phyloP scores from a whole-genome alignment of 2,797 vertebrate species.

The Pelodytes ibericus region DNA sequence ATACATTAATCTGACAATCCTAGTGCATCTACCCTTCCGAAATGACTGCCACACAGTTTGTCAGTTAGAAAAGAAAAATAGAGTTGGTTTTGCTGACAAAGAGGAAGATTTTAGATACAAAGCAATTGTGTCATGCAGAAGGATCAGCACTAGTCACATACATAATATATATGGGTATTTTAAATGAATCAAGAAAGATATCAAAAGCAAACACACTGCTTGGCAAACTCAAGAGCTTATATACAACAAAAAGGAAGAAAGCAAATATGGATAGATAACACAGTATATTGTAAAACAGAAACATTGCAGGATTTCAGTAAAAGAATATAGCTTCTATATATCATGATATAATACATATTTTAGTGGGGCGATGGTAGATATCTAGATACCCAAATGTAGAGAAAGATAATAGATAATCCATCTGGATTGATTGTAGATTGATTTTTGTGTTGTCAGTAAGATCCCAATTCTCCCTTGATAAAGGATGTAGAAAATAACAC shows the following conservation, averaged over 20 bases:
- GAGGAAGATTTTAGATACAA: constrained; percentile 36
- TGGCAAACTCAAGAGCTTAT: constrained; percentile 2
- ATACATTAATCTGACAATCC: not conserved
- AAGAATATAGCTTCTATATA: too few relatives aligned
- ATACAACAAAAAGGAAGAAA: not conserved
- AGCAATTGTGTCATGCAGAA: constrained; percentile 37
- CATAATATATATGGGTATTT: constrained; percentile 41
- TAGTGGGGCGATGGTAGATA: too few relatives aligned
- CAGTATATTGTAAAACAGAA: too few relatives aligned
- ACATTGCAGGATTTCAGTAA: too few relatives aligned
- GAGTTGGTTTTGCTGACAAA: constrained; percentile 39
- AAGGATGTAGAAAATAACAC: too few relatives aligned
- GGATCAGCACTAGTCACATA: constrained; percentile 36
- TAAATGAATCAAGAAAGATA: constrained; percentile 38
- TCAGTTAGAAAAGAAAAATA: constrained; percentile 23
- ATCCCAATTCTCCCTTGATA: too few relatives aligned
- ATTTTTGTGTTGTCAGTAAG: too few relatives aligned
- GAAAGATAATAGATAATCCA: too few relatives aligned
- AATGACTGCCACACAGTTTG: constrained; percentile 17
- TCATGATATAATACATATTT: too few relatives aligned
- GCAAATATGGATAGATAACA: not conserved
- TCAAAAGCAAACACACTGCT: constrained; percentile 30
- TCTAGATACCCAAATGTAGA: too few relatives aligned
- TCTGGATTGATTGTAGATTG: too few relatives aligned
- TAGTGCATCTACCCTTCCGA: constrained; percentile 12